phyloP scores from a whole-genome alignment of 2,888 invertebrate genomes.

The Xestia xanthographa region DNA sequence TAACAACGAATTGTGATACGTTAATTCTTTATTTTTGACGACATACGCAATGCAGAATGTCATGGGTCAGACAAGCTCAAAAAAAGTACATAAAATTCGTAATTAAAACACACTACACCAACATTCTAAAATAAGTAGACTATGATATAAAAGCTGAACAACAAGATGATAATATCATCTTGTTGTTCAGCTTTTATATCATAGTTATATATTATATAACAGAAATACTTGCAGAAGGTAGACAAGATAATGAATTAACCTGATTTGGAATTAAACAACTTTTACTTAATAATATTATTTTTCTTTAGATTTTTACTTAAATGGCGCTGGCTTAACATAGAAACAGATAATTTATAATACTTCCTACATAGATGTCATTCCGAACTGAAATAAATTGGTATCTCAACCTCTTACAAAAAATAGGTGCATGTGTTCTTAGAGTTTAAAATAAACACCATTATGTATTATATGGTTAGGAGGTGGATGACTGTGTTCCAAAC shows the following conservation, averaged over 20 bases:
- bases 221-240: background rate
- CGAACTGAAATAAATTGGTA: background rate
- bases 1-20: background rate
- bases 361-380: background rate
- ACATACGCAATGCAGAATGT: background rate
- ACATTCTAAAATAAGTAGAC: background rate
- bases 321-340: background rate
- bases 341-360: background rate
- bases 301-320: background rate
- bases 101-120: background rate
- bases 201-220: too few species aligned
- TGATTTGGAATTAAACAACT: background rate
- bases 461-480: constrained; percentile 15
- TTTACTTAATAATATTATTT: background rate
- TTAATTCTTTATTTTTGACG: background rate
- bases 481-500: constrained; percentile 9
- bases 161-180: too few species aligned
- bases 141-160: background rate
- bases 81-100: background rate
- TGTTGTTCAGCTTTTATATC: too few species aligned
- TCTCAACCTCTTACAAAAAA: background rate
- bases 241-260: background rate
- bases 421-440: background rate
- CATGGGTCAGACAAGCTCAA: background rate
- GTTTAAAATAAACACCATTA: constrained; percentile 25